phyloP scores from a whole-genome alignment of 2,113 vertebrate genomes.

The Struthidea cinerea region DNA sequence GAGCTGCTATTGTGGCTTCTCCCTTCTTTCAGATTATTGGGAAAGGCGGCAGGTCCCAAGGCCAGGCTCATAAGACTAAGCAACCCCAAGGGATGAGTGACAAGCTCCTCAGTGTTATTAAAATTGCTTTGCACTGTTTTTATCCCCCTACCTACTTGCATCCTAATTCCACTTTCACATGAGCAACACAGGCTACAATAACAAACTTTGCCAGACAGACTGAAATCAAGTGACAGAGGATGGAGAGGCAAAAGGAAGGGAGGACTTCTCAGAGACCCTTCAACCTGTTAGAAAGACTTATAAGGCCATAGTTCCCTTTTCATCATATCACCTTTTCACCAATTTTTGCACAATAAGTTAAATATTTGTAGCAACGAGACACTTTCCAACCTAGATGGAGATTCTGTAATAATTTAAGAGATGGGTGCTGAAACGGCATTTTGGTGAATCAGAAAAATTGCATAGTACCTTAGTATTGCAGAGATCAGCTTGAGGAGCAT shows the following conservation, averaged over 20 bases:
- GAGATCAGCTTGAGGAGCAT: neutral
- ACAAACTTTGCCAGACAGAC: neutral
- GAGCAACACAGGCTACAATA: neutral
- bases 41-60: neutral
- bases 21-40: neutral
- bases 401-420: neutral
- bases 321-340: neutral
- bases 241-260: neutral
- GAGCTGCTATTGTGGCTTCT: neutral
- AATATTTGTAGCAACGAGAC: neutral
- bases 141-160: neutral
- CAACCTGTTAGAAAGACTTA: neutral
- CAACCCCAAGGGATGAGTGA: neutral
- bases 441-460: neutral
- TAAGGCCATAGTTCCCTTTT: neutral
- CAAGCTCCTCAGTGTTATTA: neutral
- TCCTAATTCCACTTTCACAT: neutral
- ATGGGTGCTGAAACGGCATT: neutral
- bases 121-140: neutral
- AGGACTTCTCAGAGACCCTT: neutral
- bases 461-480: neutral
- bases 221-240: neutral
- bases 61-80: neutral
- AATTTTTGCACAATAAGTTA: neutral
- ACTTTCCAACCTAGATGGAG: neutral